Base-by-base conservation (phyloP, 2,797 vertebrate genomes). In the Spinus olivaceus region DNA sequence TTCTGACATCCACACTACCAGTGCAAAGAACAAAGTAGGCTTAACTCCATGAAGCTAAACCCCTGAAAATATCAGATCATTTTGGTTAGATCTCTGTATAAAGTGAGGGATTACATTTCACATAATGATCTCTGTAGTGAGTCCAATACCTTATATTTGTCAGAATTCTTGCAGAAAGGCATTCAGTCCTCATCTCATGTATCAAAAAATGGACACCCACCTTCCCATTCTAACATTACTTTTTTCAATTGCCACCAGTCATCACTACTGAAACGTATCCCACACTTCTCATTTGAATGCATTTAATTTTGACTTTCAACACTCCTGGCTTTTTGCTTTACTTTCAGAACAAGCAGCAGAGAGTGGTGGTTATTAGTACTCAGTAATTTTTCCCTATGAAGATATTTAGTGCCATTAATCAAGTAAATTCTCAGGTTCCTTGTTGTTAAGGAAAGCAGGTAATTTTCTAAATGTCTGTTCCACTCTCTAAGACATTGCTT, bases 221-320 rank as follows among this genome's bases (percentile, higher is more conserved):
- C 51, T 87, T 92, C 59, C 22, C 47, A n/a, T 67, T 92, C 44
- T 61, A 67, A 56, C 8, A 82, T 32, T 41, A 50, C 20, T 49
- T 88, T 74, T 71, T 88, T 51, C 54, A 94, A 8, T 49, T 65
- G 47, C 41, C 33, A 95, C 70, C 73, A 89, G 47, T 87, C 81
- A 81, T 53, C 69, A 49, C 54, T 33, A 41, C 54, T 78, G 70
- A 92, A 91, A 89, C 0, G 0, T 60, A 86, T 60, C 59, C 61
- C n/a, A 59, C 59, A 57, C 17, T 83, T 88, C 51, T 78, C 33
- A 81, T 83, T 37, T 82, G 53, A 93, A 95, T 57, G 33, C 67
- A 90, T 85, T 74, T 81, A 39, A 80, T 67, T 92, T 72, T 90
- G 42, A 57, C 77, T 94, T 92, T 86, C 72, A 94, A 39, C 85